Conservation (phyloP, 1,140 invertebrate species). For the Drosophila triauraria region DNA sequence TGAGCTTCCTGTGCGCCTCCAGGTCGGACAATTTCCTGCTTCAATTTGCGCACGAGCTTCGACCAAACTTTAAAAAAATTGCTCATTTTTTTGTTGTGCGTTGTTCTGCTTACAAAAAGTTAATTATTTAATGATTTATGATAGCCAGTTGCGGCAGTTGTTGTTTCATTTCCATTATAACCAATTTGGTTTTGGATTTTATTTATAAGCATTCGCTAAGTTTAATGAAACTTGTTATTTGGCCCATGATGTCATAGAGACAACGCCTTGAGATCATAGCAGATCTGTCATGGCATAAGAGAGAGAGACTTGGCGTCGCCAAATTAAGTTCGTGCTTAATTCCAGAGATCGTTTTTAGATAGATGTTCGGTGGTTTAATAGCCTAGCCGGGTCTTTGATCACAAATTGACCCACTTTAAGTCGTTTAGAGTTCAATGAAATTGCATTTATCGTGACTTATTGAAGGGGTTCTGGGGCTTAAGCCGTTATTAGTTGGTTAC, state of each 20-base stretch:
- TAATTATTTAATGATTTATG: slow-evolving; percentile 84
- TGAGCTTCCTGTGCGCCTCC: slow-evolving; percentile 62
- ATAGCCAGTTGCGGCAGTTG: slow-evolving; percentile 54
- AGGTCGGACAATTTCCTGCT: slow-evolving; percentile 67
- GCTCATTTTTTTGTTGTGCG: slow-evolving; percentile 31
- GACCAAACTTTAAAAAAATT: slow-evolving; percentile 15
- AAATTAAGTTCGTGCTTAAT: slow-evolving; percentile 55
- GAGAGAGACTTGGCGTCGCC: slow-evolving; percentile 67
- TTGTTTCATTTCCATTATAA: slow-evolving; percentile 46
- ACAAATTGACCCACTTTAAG: slow-evolving; percentile 59
- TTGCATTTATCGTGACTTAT: slow-evolving; percentile 57
- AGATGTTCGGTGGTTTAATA: slow-evolving; percentile 19
- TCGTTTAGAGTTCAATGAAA: slow-evolving; percentile 28
- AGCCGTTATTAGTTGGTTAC: slow-evolving; percentile 15
- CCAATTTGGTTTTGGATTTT: slow-evolving; percentile 52
- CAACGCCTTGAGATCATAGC: slow-evolving; percentile 60
- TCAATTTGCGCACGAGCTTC: slow-evolving; percentile 56
- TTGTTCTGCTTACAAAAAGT: slow-evolving; percentile 67
- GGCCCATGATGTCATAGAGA: slow-evolving; percentile 50
- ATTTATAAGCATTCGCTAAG: slow-evolving; percentile 79
- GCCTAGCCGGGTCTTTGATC: slow-evolving; percentile 46
- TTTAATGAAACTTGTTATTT: slow-evolving; percentile 80
- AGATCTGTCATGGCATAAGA: slow-evolving; percentile 14
- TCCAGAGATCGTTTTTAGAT: slow-evolving; percentile 39
- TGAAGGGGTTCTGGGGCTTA: not conserved